Conservation (phyloP, 2,888 invertebrate genomes). For the Rhimphoctona megacephalus region DNA sequence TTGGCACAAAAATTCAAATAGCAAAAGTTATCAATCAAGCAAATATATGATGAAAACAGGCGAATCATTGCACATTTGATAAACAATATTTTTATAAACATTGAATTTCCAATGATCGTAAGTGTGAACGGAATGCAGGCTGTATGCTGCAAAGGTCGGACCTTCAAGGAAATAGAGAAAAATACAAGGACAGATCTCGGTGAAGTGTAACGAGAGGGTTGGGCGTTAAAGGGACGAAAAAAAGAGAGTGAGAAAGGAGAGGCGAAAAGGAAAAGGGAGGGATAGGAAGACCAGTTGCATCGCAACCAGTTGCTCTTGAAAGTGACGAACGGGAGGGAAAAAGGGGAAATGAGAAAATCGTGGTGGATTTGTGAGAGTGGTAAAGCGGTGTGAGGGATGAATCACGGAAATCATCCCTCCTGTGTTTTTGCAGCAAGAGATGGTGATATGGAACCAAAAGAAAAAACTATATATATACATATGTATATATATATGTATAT, state of each 20-base stretch:
- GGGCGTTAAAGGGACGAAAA: neutral
- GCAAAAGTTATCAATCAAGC: neutral
- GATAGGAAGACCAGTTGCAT: constrained; percentile 77
- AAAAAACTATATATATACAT: constrained; percentile 18
- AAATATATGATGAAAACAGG: neutral
- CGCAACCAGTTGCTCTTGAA: constrained; percentile 79
- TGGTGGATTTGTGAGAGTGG: constrained; percentile 31
- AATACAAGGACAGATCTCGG: neutral
- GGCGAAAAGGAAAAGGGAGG: constrained; percentile 22
- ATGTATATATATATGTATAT: no score
- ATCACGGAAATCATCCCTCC: constrained; percentile 65
- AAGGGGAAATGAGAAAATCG: constrained; percentile 36
- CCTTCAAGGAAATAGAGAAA: constrained; percentile 7
- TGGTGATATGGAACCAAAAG: constrained; percentile 14
- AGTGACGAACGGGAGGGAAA: constrained; percentile 33
- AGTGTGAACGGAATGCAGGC: neutral
- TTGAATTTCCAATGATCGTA: neutral
- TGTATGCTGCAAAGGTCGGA: neutral
- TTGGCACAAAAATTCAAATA: neutral
- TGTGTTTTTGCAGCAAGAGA: constrained; percentile 16
- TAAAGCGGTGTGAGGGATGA: constrained; percentile 39
- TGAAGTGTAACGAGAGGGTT: neutral
- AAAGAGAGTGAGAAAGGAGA: neutral
- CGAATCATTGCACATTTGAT: neutral
- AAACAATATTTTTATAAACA: neutral